Evolutionary conservation across 2,113 vertebrate genomes (phyloP).

Genomic region (Micromys minutus): DNA sequence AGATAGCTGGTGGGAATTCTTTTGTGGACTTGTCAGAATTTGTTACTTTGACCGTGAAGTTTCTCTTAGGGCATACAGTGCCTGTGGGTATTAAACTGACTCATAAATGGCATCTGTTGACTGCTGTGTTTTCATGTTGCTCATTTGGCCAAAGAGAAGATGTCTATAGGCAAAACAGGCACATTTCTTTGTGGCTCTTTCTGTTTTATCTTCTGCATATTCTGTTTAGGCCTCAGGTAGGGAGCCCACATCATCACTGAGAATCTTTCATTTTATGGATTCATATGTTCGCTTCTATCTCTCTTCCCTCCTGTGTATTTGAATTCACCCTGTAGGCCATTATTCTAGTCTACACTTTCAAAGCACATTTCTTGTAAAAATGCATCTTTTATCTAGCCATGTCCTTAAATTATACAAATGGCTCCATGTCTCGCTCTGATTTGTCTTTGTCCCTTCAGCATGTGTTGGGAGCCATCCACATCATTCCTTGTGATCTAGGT

Average conservation of each 20-base stretch:
- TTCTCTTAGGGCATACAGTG: conserved; percentile 24
- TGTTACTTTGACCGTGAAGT: conserved; percentile 31
- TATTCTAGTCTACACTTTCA: not conserved
- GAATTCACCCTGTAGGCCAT: not conserved
- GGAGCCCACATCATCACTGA: not conserved
- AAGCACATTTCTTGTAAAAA: not conserved
- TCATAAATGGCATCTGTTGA: conserved; percentile 1
- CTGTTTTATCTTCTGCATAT: not conserved
- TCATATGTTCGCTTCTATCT: not conserved
- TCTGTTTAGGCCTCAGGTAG: not conserved
- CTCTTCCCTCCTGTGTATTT: not conserved
- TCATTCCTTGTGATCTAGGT: not conserved
- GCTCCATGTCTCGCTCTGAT: not conserved
- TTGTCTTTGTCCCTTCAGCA: not conserved
- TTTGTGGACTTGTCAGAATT: conserved; percentile 18
- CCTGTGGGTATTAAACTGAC: not conserved
- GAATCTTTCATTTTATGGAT: not conserved
- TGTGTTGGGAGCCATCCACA: not conserved
- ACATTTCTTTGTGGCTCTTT: conserved; percentile 29
- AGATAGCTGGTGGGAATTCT: conserved; percentile 24
- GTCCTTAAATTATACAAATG: not conserved
- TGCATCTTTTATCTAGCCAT: not conserved
- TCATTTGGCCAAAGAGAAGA: not conserved
- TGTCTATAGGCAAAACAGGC: not conserved
- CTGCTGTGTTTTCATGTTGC: conserved; percentile 44